phyloP scores from a whole-genome alignment of 2,113 vertebrate genomes.

The Oncorhynchus nerka region DNA sequence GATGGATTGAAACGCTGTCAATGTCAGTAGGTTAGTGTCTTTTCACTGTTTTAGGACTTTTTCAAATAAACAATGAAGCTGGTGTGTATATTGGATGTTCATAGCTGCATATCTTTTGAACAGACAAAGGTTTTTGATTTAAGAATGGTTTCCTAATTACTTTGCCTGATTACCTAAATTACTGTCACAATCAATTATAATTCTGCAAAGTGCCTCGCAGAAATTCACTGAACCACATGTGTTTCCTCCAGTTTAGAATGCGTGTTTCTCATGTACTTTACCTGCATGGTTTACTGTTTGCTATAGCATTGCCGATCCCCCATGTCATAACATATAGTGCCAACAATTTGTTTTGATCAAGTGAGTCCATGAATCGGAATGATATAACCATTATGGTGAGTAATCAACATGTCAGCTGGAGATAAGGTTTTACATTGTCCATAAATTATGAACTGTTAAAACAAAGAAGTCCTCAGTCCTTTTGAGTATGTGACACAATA shows the following conservation, averaged over 20 bases:
- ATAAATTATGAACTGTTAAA: too few relatives aligned
- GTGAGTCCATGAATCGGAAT: not conserved
- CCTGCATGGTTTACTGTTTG: too few relatives aligned
- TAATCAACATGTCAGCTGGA: not conserved
- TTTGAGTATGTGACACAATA: too few relatives aligned
- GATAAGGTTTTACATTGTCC: not conserved
- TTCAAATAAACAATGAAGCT: slow-evolving; percentile 51
- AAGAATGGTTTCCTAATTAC: not conserved
- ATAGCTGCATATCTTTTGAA: slow-evolving; percentile 43
- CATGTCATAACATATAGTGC: not conserved
- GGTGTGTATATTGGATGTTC: slow-evolving; percentile 31
- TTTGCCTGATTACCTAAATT: not conserved
- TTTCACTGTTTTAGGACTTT: slow-evolving; percentile 46
- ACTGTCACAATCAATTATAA: slow-evolving; percentile 9
- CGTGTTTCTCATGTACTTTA: not conserved
- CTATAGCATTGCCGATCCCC: not conserved
- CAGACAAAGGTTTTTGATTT: slow-evolving; percentile 5
- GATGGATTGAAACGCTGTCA: slow-evolving; percentile 49
- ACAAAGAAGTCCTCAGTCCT: too few relatives aligned
- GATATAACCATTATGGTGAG: not conserved
- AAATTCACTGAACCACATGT: not conserved
- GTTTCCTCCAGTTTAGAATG: not conserved
- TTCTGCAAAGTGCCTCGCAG: not conserved
- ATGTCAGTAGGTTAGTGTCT: slow-evolving; percentile 61
- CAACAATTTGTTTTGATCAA: not conserved